Evolutionary conservation across 2,113 vertebrate species (phyloP), one percentile per base, ranked within the genome.

Genomic region (Oryzias celebensis): DNA sequence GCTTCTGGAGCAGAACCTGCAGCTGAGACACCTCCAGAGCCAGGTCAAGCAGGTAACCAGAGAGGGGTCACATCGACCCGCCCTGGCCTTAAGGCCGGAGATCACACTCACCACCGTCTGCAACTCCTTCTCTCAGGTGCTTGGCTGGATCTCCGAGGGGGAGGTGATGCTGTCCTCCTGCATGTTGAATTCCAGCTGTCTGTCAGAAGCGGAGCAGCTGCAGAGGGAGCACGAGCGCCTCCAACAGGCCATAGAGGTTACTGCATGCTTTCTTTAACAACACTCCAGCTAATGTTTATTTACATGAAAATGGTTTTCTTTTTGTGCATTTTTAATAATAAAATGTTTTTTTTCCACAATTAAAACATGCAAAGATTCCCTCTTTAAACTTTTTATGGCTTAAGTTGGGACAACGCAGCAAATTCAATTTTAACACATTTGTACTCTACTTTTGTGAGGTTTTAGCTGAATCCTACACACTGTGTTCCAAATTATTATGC

Each of bases 201-300:
- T 99, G 62, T 98, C 96, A 0, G 97, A 98, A 80, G 97, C 97
- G 0, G 97, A 99, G 81, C 96, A 98, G 83, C 93, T 98, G 24
- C 97, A 99, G 90, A 83, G 97, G 75, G 97, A 99, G 36, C 97
- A 99, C 0, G 97, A 99, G 73, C 97, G 98, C 80, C 98, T 99
- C 79, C 97, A 98, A 51, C 92, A 98, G 87, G 95, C 96, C 72
- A 98, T 99, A 42, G 97, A 99, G 97, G 97, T 98, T 89, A 94
- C 41, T 71, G 58, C 76, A 59, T 55, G 51, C 65, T 14, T 15
- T 7, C 5, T 15, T 17, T 17, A 0, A 48, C 45, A 47, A 28
- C 31, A 36, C 8, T 8, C 31, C 36, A 12, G 3, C 10, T 12
- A 36, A 36, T 36, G 2, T 28, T 28, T 1, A 28, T 28, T 28